phyloP scores from a whole-genome alignment of 2,113 vertebrate genomes.

The Glaucomys volans region DNA sequence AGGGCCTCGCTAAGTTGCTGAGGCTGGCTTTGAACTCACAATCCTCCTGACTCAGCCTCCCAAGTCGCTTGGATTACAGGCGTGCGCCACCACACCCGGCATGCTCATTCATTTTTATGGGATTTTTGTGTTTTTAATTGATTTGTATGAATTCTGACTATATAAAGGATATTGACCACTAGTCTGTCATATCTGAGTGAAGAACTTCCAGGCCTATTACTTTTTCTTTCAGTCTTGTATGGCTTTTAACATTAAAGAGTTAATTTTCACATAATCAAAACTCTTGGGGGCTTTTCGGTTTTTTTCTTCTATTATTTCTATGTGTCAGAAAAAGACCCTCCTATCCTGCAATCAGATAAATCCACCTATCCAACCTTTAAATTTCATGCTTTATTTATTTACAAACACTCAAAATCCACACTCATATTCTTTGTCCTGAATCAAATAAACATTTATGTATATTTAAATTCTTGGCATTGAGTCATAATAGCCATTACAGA shows the following conservation, averaged over 20 bases:
- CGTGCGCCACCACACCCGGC: too few species aligned
- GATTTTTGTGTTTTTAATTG: background rate
- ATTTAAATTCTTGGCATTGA: background rate
- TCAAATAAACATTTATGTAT: too few species aligned
- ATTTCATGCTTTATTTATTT: background rate
- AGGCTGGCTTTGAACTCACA: too few species aligned
- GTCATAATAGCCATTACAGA: background rate
- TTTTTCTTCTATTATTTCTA: background rate
- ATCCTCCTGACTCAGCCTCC: too few species aligned
- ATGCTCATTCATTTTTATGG: background rate
- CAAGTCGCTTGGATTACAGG: too few species aligned
- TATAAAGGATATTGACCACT: background rate
- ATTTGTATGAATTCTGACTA: background rate
- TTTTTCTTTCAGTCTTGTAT: background rate
- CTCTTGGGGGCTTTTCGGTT: background rate
- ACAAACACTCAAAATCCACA: background rate
- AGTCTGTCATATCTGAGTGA: background rate
- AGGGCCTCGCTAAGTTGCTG: too few species aligned
- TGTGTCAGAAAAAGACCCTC: background rate
- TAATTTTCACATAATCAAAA: constrained; percentile 28
- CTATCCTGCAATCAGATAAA: background rate
- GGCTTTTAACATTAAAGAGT: background rate
- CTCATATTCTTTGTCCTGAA: too few species aligned
- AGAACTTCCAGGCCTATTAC: background rate
- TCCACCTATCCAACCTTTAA: background rate